Evolutionary conservation across 2,888 invertebrate species (phyloP).

Genomic region (Odontothrips loti): DNA sequence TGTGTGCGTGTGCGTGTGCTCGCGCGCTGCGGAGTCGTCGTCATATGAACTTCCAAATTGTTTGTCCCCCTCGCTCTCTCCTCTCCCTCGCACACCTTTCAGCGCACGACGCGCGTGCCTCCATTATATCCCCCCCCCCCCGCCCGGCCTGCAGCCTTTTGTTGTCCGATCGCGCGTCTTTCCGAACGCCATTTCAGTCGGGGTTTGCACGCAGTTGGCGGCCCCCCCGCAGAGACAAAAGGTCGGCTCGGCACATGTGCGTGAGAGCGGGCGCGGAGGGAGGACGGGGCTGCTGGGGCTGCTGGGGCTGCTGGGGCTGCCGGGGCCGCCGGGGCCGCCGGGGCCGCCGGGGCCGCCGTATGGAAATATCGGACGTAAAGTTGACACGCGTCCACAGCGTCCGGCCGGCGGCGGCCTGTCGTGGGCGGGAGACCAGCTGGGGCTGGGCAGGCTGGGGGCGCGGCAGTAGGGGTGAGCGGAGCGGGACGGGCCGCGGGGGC

Average conservation of each 20-base stretch:
- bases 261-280: too few species aligned
- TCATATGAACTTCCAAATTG: not conserved
- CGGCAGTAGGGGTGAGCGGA: not conserved
- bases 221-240: not conserved
- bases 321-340: too few species aligned
- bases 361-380: too few species aligned
- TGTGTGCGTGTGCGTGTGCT: too few species aligned
- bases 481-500: not conserved
- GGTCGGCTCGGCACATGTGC: not conserved
- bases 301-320: too few species aligned
- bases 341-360: too few species aligned
- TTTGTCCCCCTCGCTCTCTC: not conserved
- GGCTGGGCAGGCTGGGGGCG: not conserved
- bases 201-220: not conserved
- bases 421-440: constrained; percentile 1
- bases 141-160: not conserved
- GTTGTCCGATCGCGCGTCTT: not conserved
- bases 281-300: too few species aligned
- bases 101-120: too few species aligned
- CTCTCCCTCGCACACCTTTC: not conserved
- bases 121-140: not conserved
- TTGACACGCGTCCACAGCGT: too few species aligned
- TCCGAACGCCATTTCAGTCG: too few species aligned
- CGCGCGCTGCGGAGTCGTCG: too few species aligned
- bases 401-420: not conserved